Base-by-base conservation (phyloP, 2,797 vertebrate genomes). In the Melopsittacus undulatus region DNA sequence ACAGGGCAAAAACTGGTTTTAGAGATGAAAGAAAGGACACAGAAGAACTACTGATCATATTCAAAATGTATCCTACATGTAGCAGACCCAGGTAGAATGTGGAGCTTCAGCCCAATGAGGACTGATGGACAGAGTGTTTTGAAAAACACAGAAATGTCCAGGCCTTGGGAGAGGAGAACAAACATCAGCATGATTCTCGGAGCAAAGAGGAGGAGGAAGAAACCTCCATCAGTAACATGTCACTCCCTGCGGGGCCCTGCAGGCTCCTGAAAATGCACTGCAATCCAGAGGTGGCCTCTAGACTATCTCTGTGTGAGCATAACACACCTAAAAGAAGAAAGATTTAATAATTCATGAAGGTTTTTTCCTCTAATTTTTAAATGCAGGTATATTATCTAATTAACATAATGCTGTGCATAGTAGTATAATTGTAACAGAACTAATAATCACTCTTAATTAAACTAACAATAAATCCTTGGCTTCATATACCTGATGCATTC, bases 211-310 rank as follows among this genome's bases (percentile, higher is more conserved):
- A 46, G 38, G 13, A 73, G 30, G 22, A 46, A 62, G 59, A 43
- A 79, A 57, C 10, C 3, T 66, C 62, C n/a, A 10, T 14, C 73
- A n/a, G 29, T 14, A 75, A 7, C 1, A 2, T 1, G 2, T 5
- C 7, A 5, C 7, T 92, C 43, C 23, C 22, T 7, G 5, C 20
- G 34, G 77, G 8, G 36, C 4, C 19, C 43, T 6, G 1, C 10
- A 38, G 43, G 48, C 38, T 88, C 51, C 23, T 49, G 69, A 18
- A 52, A 75, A 3, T 0, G 3, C 27, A 4, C 26, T 57, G 49
- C 1, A 0, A 27, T 48, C 32, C n/a, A 1, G 7, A 34, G 2
- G 30, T 3, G 4, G 27, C 7, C 54, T 57, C 69, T 51, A 34
- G 17, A 49, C 30, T 10, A 59, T 59, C 15, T 36, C 56, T 36